Base-by-base conservation (phyloP, 1,140 invertebrate species). In the Mylabris phalerata region DNA sequence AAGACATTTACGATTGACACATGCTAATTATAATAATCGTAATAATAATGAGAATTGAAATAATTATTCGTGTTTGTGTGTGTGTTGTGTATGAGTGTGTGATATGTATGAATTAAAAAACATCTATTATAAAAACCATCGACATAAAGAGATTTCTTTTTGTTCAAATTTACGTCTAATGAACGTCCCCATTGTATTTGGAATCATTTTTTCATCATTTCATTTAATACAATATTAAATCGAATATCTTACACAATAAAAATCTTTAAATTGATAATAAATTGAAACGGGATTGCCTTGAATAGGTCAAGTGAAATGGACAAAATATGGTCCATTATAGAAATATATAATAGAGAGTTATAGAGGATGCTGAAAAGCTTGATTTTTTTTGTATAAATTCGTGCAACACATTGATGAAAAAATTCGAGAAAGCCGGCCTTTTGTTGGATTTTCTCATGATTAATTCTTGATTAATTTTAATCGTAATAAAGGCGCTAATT, bases 91-190 rank as follows among this genome's bases (percentile, higher is more conserved):
- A 10, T 42, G 9, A 7, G 9, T 11, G 3, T 43, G 60, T 64
- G 63, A 64, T 64, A 64, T 64, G 63, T 64, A 64, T 64, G 32
- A 64, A 64, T 55, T 55, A 55, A 55, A 40, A 40, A 42, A 64
- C 63, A 59, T 58, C 63, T 64, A 64, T 60, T 62, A 62, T 64
- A 64, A 64, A 64, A 64, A 64, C 59, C 56, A 59, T 54, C 54
- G 32, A 64, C 62, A 64, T 64, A 57, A 64, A 59, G 46, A 42
- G 48, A 46, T 42, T 61, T 49, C 26, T 40, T 62, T 62, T 32
- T 19, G 19, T 19, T 19, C 19, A 19, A 19, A 19, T 19, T 19
- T 19, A 19, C 19, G 19, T 19, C 19, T 19, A 19, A 19, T 19
- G 32, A 32, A 32, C 7, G 4, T 32, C 2, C 7, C 32, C 32